Evolutionary conservation across 1,140 invertebrate species (phyloP).

Genomic region (Drosophila azteca): DNA sequence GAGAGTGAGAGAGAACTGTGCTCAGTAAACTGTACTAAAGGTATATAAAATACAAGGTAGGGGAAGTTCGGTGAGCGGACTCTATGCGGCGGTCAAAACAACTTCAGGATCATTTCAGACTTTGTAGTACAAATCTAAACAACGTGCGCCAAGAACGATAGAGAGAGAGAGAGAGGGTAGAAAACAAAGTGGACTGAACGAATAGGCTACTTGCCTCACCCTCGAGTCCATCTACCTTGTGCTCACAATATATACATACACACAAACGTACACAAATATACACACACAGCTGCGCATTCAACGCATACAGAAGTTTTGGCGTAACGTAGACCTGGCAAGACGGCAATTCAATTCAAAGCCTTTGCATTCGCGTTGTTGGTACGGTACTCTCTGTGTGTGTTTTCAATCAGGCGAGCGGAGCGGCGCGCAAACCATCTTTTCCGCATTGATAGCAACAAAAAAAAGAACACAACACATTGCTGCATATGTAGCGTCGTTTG

Average conservation of each 20-base stretch:
- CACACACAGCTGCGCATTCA: conserved; percentile 64
- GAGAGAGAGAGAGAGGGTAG: too few species aligned
- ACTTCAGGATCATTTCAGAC: too few species aligned
- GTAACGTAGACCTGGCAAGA: conserved; percentile 75
- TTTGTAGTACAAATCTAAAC: too few species aligned
- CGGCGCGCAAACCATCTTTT: conserved; percentile 81
- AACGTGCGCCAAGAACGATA: too few species aligned
- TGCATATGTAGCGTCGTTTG: conserved; percentile 76
- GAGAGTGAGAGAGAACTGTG: conserved; percentile 17
- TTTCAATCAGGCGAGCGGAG: conserved; percentile 83
- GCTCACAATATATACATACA: conserved; percentile 2
- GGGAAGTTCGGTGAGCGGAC: too few species aligned
- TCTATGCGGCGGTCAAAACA: too few species aligned
- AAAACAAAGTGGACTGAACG: too few species aligned
- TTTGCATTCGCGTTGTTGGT: conserved; percentile 83
- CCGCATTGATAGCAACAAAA: conserved; percentile 80
- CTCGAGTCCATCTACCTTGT: conserved; percentile 10
- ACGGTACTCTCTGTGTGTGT: conserved; percentile 83
- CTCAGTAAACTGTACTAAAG: conserved; percentile 70
- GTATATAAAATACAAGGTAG: too few species aligned
- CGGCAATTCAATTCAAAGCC: conserved; percentile 83
- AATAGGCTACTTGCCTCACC: conserved; percentile 1
- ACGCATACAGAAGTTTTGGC: conserved; percentile 73
- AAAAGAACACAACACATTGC: conserved; percentile 71
- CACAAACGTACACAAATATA: conserved; percentile 32